Evolutionary conservation across 2,888 invertebrate species (phyloP), one percentile per base, ranked within the genome.

Genomic region (Trileptium ribeirensis): DNA sequence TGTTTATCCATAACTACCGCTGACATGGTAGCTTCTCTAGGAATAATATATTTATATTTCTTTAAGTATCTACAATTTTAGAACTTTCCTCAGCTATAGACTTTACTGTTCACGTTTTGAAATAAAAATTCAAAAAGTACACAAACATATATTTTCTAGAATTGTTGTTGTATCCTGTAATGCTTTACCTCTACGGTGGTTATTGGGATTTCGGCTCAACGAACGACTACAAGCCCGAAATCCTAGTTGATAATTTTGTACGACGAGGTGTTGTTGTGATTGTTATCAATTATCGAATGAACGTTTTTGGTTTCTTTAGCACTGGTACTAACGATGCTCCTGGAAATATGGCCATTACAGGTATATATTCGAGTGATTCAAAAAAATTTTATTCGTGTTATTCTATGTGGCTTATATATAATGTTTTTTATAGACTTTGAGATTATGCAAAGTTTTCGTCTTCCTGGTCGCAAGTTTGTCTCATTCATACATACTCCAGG

Each of bases 301-400:
- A 51, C 24, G 51, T 51, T 8, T 51, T 51, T 24, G 51, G 51
- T 8, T 51, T 51, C 24, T 51, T 51, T 51, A 51, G 51, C 24
- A 51, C 51, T 24, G 51, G 51, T 15, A 15, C 51, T 24, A 24
- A 15, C 24, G 51, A 51, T 51, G 51, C 51, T 8, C 51, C 51
- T 15, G 51, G 51, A 8, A 51, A 51, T 24, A 24, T n/a, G 19
- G 82, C 74, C 1, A 15, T 82, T 33, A 15, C 67, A 24, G 82
- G 82, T 82, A 51, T 51, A 24, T 51, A 24, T 15, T 24, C 24
- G 8, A 51, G 51, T 51, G 51, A 51, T n/a, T n/a, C n/a, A n/a
- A n/a, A n/a, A n/a, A n/a, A n/a, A n/a, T n/a, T n/a, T n/a, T n/a
- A n/a, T n/a, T n/a, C n/a, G n/a, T n/a, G n/a, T n/a, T n/a, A n/a